phyloP scores from a whole-genome alignment of 1,140 invertebrate genomes.

The Mya arenaria region DNA sequence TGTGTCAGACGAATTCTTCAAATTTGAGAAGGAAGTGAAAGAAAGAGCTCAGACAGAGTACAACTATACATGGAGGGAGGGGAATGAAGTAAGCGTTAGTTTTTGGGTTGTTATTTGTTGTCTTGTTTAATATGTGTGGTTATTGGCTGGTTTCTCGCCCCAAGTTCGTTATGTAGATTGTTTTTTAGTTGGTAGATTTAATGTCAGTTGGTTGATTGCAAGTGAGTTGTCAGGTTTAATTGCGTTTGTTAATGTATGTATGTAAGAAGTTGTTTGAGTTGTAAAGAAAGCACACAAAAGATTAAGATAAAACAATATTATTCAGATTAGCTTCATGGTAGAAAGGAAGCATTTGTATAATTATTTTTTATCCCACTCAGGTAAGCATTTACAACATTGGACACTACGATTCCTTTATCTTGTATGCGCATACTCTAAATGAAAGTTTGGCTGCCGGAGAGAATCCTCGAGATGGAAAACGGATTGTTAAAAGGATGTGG shows the following conservation, averaged over 20 bases:
- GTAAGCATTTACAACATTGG: slow-evolving; percentile 17
- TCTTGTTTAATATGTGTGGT: not conserved
- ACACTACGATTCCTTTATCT: slow-evolving; percentile 61
- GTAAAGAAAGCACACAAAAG: not conserved
- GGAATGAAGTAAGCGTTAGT: slow-evolving; percentile 1
- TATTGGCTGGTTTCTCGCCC: not conserved
- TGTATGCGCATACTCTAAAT: slow-evolving; percentile 63
- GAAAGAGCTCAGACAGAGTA: slow-evolving; percentile 24
- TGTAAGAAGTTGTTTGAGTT: not conserved
- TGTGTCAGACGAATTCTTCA: not conserved
- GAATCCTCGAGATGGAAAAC: slow-evolving; percentile 57
- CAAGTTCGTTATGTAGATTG: too few relatives aligned
- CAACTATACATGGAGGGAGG: slow-evolving; percentile 46
- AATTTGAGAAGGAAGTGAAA: slow-evolving; percentile 41
- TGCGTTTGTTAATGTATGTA: not conserved
- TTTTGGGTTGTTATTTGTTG: not conserved
- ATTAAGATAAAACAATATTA: not conserved
- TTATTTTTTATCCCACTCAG: not conserved
- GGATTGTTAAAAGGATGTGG: slow-evolving; percentile 61
- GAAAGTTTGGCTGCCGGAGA: slow-evolving; percentile 57
- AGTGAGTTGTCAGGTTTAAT: not conserved
- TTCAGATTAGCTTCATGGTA: not conserved
- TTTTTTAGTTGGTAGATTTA: not conserved
- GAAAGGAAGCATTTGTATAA: not conserved
- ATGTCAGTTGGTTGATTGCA: not conserved